These are phyloP conservation scores for Caiman crocodilus DNA, from an alignment of 2,797 vertebrate genomes.

Conservation along the genomic window DNA sequence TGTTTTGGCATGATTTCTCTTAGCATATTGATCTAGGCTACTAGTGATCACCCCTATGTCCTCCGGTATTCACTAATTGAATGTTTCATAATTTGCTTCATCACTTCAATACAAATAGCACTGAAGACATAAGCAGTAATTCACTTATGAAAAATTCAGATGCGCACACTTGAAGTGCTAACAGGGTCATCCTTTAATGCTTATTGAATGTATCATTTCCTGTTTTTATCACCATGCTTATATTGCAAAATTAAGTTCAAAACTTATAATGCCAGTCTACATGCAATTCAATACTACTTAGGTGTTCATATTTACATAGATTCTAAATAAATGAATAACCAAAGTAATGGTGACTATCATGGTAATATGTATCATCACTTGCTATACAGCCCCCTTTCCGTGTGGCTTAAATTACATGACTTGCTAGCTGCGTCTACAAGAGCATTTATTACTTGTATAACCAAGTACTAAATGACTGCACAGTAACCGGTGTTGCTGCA, in stretches of 20 bases:
- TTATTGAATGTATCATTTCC: constrained; percentile 30
- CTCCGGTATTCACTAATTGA: too few species aligned
- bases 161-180: constrained; percentile 6
- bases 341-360: constrained; percentile 30
- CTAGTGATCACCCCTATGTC: too few species aligned
- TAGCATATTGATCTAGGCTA: too few species aligned
- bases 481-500: too few species aligned
- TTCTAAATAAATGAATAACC: constrained; percentile 58
- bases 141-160: constrained; percentile 1
- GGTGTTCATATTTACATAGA: constrained; percentile 33
- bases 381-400: neutral
- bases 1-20: too few species aligned
- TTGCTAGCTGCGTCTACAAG: neutral
- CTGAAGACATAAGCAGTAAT: constrained; percentile 18
- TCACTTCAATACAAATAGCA: constrained; percentile 11
- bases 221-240: constrained; percentile 33
- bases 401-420: neutral
- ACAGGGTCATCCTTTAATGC: constrained; percentile 25
- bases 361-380: constrained; percentile 25
- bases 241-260: constrained; percentile 47
- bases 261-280: constrained; percentile 43
- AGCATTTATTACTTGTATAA: too few species aligned
- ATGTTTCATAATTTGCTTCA: too few species aligned
- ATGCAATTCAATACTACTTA: neutral
- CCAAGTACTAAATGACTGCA: too few species aligned